These are phyloP conservation scores for Myzus persicae DNA, from an alignment of 1,140 invertebrate species.

Conservation along the genomic window DNA sequence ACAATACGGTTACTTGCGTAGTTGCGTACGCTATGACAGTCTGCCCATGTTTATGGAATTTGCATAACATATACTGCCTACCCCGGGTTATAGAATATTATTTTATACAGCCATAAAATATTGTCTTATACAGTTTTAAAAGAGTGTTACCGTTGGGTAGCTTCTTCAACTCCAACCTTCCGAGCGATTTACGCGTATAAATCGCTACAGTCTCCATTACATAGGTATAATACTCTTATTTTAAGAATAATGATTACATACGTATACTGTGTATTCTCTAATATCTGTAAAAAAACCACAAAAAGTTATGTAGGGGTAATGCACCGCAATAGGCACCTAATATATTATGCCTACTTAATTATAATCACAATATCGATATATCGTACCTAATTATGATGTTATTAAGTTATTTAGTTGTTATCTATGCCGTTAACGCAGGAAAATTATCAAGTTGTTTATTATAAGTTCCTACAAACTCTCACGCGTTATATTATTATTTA, in stretches of 20 bases:
- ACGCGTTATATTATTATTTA: not conserved
- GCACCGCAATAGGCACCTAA: not conserved
- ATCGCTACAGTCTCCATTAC: not conserved
- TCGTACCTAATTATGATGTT: constrained; percentile 10
- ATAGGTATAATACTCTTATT: not conserved
- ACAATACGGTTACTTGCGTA: not conserved
- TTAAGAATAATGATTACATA: not conserved
- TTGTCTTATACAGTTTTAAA: too few relatives aligned
- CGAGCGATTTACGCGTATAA: not conserved
- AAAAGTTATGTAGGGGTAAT: not conserved
- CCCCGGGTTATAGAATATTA: not conserved
- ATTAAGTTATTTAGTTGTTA: not conserved
- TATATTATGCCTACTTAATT: not conserved
- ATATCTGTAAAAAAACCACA: not conserved
- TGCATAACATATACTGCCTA: not conserved
- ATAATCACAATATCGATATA: not conserved
- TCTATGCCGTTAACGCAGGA: not conserved
- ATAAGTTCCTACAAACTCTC: not conserved
- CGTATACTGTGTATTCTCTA: not conserved
- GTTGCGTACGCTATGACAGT: not conserved
- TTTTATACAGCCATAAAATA: too few relatives aligned
- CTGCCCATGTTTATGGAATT: not conserved
- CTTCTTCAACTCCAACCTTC: not conserved
- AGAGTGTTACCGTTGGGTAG: not conserved
- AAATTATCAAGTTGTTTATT: constrained; percentile 12